A percentile compares a stretch with the other conserved stretches of the same genome.
These are phyloP conservation scores for Eupristina koningsbergeri DNA, from an alignment of 1,140 invertebrate species.

Conservation along the genomic window DNA sequence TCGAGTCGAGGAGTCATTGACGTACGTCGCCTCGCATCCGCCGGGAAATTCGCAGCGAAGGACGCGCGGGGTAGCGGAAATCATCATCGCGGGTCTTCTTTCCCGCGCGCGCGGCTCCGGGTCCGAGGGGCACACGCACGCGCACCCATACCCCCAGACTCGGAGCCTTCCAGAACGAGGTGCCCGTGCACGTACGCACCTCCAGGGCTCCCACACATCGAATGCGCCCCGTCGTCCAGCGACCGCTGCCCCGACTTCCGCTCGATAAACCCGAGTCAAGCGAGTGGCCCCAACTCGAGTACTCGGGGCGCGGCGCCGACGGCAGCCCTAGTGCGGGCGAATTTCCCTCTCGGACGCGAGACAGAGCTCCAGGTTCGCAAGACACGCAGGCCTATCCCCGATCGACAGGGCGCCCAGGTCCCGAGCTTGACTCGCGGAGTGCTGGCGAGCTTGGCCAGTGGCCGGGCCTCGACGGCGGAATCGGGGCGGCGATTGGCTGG, in stretches of 20 bases:
- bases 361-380: too few relatives aligned
- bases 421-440: conserved; percentile 55
- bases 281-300: not conserved
- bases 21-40: too few relatives aligned
- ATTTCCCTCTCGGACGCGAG: too few relatives aligned
- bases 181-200: too few relatives aligned
- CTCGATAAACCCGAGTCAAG: not conserved
- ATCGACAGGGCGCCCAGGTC: not conserved
- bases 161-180: not conserved
- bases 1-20: too few relatives aligned
- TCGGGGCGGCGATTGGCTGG: conserved; percentile 58
- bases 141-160: too few relatives aligned
- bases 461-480: not conserved
- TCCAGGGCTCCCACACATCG: too few relatives aligned
- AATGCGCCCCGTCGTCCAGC: not conserved
- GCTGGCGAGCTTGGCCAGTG: conserved; percentile 53
- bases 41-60: too few relatives aligned
- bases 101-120: not conserved
- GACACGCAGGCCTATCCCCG: too few relatives aligned
- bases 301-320: too few relatives aligned
- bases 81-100: not conserved
- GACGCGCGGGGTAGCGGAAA: too few relatives aligned
- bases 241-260: not conserved
- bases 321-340: too few relatives aligned
- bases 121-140: not conserved